Evolutionary conservation across 2,888 invertebrate species (phyloP), one percentile per base, ranked within the genome.

Genomic region (Scaptomyza flava): DNA sequence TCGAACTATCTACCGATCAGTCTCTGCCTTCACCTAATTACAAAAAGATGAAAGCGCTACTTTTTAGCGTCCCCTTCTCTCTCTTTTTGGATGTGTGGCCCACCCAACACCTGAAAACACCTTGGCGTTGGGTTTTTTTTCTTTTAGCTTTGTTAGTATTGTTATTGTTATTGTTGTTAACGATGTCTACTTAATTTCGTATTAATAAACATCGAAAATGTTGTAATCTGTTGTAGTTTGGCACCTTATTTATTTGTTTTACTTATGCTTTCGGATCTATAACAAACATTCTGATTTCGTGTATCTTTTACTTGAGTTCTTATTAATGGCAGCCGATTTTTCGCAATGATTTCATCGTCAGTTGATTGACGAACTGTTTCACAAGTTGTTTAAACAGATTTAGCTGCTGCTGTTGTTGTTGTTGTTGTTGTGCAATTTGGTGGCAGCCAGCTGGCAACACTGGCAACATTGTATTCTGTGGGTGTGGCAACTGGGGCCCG

Each of bases 131-230:
- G 61, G 45, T 47, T 57, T 57, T 8, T 52, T 27, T 38, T 42
- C 9, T 50, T 31, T 59, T 41, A n/a, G n/a, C n/a, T 48, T 47
- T 41, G 50, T 27, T 27, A 5, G 5, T 27, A 4, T 27, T 27
- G 61, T 48, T 57, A 45, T 56, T 34, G 58, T 54, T 60, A 61
- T 66, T 65, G 67, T 65, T 74, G 76, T 79, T 82, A 67, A 77
- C 62, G 67, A 69, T 72, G 66, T 79, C 87, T 81, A 82, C 82
- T 82, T 87, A 87, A 84, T 81, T 82, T 82, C 79, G 82, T 79
- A 82, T 82, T 82, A 82, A 82, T 87, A 87, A 87, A 82, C 87
- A 87, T 87, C 81, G 86, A 73, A 87, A 84, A 87, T 82, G 72
- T 82, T 87, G 82, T 77, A 87, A 87, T 75, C 77, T 77, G 53